Base-by-base conservation (phyloP, 2,797 vertebrate genomes). In the Smutsia temminckii region DNA sequence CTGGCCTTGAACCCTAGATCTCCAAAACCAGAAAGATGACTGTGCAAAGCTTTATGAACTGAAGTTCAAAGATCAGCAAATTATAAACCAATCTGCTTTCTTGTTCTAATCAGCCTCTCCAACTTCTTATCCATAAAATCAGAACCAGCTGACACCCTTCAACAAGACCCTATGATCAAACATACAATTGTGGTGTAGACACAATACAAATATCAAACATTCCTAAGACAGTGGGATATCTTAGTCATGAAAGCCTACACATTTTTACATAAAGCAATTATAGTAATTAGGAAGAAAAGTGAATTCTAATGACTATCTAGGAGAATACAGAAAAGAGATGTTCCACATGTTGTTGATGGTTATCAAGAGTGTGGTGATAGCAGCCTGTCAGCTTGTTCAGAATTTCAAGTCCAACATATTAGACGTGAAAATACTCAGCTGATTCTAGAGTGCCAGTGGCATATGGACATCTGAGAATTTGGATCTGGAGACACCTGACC, bases 271-370 rank as follows among this genome's bases (percentile, higher is more conserved):
- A 98, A 99, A 99, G 98, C 99, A 99, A 94, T 97, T 99, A 85
- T 99, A 99, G 97, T 99, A 99, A 98, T 98, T 99, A 96, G 99
- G 99, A 93, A 98, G 99, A 95, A 99, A 99, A 97, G 99, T 99
- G 40, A 99, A 99, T 97, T 99, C 99, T 0, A 99, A 99, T 0
- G 99, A 99, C 97, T 99, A 99, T 97, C 98, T 99, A 97, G 99
- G 99, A 98, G 99, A 99, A 93, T 99, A 99, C 29, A 99, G 99
- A 17, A 99, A 99, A 92, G 99, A 99, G 98, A 99, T 99, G n/a
- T 6, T 57, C 4, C 51, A 32, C 34, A 68, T 51, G 34, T 13
- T 71, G 3, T 20, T 75, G 61, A 86, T 20, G 34, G 14, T 21
- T 74, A 53, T 83, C 9, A 77, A 53, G 69, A 69, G 27, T 61